Conservation (phyloP, 2,113 vertebrate species). For the Tragulus kanchil region DNA sequence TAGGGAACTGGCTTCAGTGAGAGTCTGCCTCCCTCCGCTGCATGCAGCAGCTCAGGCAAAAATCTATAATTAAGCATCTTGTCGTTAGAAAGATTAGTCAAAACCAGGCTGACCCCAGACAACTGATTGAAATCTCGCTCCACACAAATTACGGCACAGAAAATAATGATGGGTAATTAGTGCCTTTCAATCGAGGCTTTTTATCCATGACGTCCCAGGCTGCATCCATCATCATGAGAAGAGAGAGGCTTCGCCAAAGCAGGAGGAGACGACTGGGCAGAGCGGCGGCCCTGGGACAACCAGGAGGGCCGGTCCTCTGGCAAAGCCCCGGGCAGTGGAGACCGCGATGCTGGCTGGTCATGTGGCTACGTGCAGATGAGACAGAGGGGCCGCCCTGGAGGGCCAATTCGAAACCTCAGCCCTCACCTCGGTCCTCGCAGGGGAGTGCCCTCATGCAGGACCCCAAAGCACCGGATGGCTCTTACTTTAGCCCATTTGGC, state of each 20-base stretch:
- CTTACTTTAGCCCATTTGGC: background rate
- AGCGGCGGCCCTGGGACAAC: background rate
- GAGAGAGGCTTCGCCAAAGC: background rate
- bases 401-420: background rate
- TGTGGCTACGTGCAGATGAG: background rate
- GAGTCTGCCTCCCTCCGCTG: background rate
- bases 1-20: background rate
- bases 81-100: constrained; percentile 85
- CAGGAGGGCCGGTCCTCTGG: fast-evolving
- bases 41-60: constrained; percentile 49
- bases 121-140: constrained; percentile 84
- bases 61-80: constrained; percentile 82
- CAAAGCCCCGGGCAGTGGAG: fast-evolving
- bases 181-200: constrained; percentile 76
- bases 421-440: background rate
- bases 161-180: constrained; percentile 85
- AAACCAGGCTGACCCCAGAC: constrained; percentile 82
- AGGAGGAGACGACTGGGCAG: background rate
- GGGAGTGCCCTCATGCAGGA: background rate
- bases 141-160: constrained; percentile 81
- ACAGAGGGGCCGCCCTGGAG: background rate
- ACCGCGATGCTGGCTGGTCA: fast-evolving
- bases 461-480: background rate
- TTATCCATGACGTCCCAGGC: constrained; percentile 68
- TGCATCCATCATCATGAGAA: constrained; percentile 67